Conservation (phyloP, 1,140 invertebrate species). For the Pararge aegeria region DNA sequence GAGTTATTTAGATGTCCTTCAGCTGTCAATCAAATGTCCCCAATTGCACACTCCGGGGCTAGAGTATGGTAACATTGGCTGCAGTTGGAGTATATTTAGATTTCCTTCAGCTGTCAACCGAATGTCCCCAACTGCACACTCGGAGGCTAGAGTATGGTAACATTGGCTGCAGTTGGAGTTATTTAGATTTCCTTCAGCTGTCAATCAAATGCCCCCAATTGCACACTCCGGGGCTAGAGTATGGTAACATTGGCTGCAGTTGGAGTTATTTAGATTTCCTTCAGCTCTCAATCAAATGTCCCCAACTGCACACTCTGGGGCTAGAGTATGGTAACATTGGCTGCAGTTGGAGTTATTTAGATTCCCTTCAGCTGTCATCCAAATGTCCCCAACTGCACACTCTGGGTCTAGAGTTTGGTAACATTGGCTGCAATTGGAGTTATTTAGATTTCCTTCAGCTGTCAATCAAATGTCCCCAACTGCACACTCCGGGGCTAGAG, state of each 20-base stretch:
- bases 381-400: background rate
- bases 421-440: no score
- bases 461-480: background rate
- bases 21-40: background rate
- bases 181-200: no score
- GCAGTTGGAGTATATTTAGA: constrained; percentile 24
- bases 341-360: no score
- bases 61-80: constrained; percentile 65
- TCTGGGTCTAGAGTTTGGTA: no score
- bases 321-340: constrained; percentile 66
- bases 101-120: constrained; percentile 20
- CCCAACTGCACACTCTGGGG: constrained; percentile 38
- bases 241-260: constrained; percentile 62
- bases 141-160: constrained; percentile 60
- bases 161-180: constrained; percentile 44
- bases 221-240: constrained; percentile 48
- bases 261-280: no score
- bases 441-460: no score
- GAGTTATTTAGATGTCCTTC: background rate
- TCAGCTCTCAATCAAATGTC: constrained; percentile 34
- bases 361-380: no score
- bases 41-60: constrained; percentile 33
- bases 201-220: constrained; percentile 38
- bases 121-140: constrained; percentile 26
- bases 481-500: background rate